Base-by-base conservation (phyloP, 2,113 vertebrate species). In the Peromyscus californicus region DNA sequence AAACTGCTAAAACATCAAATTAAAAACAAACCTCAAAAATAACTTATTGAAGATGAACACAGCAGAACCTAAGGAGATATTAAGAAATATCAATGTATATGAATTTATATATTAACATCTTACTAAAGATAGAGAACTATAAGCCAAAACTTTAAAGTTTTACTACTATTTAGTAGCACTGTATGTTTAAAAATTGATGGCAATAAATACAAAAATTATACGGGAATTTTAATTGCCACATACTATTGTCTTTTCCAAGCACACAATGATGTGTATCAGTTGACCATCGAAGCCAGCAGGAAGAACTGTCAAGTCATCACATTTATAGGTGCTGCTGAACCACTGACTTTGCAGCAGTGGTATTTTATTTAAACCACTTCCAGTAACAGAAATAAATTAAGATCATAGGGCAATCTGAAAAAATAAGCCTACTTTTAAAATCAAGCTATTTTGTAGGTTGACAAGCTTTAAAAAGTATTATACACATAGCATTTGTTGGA, bases 301-400 rank as follows among this genome's bases (percentile, higher is more conserved):
- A 98, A 86, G 90, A 99, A 98, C 39, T 98, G 97, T 97, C 96
- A 98, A 99, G 97, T 98, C 98, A 98, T 99, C 98, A 98, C 87
- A 98, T 98, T 98, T 98, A 98, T 98, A 98, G 98, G 98, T 98
- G 97, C 21, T 98, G 97, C 97, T 97, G 95, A 98, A 97, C 97
- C 98, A 97, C 96, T 90, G 76, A 65, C 82, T 80, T 80, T 96
- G 70, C 83, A 96, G 45, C 95, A 96, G 87, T 87, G 76, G 95
- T 2, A 84, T 86, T 95, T 94, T 93, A 97, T 98, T 98, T 98
- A 97, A 98, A 98, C 84, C 83, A 89, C 93, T 98, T 98, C 97
- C 98, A 99, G 54, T 75, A 97, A 69, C 83, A 19, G 61, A 97
- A 97, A 96, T 87, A 98, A 83, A 99, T 97, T 88, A 98, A 80